These are phyloP conservation scores for Hucho hucho DNA, from an alignment of 2,113 vertebrate genomes.

Conservation along the genomic window DNA sequence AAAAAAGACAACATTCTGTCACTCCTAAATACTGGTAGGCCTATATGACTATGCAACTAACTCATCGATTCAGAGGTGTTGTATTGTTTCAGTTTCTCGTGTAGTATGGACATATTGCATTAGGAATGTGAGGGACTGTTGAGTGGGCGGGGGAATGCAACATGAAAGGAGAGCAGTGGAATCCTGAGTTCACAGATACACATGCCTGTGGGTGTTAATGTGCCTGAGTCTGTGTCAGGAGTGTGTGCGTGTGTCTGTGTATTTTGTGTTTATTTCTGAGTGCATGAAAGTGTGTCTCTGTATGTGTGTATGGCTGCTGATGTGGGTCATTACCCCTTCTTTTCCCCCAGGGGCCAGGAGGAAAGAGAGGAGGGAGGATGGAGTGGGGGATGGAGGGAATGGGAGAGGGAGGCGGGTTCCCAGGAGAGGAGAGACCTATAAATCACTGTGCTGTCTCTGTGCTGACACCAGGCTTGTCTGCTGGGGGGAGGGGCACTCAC, in stretches of 20 bases:
- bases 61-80: no score
- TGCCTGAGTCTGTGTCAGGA: constrained; percentile 55
- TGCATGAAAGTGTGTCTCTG: constrained; percentile 13
- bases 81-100: background rate
- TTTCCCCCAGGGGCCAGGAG: constrained; percentile 57
- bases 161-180: constrained; percentile 40
- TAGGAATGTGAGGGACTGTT: constrained; percentile 23
- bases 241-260: constrained; percentile 17
- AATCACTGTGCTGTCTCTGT: constrained; percentile 72
- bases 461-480: constrained; percentile 74
- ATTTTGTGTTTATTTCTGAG: constrained; percentile 21
- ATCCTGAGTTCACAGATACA: constrained; percentile 64
- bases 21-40: no score
- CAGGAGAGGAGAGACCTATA: constrained; percentile 72
- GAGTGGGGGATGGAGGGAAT: no score
- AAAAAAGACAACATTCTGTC: no score
- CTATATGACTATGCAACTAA: no score
- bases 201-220: constrained; percentile 66
- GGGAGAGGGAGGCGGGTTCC: constrained; percentile 27
- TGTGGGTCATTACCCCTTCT: constrained; percentile 77
- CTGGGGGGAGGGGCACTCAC: constrained; percentile 50
- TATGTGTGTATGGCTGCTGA: constrained; percentile 61
- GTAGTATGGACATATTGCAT: background rate
- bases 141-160: constrained; percentile 23
- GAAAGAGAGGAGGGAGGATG: constrained; percentile 22